Evolutionary conservation across 2,888 invertebrate species (phyloP), one percentile per base, ranked within the genome.

Genomic region (Cyrtodaria siliqua): DNA sequence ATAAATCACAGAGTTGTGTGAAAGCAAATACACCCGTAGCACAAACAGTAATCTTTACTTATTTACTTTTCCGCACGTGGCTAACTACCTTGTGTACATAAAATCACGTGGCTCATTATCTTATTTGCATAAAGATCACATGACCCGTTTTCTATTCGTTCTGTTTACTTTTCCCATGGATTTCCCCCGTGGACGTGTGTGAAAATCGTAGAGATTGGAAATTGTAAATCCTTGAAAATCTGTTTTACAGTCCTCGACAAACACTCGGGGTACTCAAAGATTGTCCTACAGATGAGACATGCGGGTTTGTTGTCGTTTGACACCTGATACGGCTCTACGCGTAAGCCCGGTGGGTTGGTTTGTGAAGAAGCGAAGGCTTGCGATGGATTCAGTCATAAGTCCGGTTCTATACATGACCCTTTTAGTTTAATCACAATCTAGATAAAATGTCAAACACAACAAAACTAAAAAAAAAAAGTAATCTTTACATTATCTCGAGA

Each of bases 151-250:
- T 44, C 55, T 26, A n/a, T 72, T 42, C 49, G 53, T n/a, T 53
- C 53, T 72, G 66, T 72, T 72, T 72, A 64, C 72, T 72, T 72
- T 72, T 72, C 72, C 72, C 72, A 72, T 52, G 72, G 64, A 42
- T 66, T 33, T 49, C 55, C 38, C 52, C 47, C 18, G 53, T 16
- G 55, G 27, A 53, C 72, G 72, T 64, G 72, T 72, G 72, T 72
- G 72, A 72, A 64, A 64, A 66, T 44, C 60, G n/a, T 9, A 24
- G 49, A 53, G 72, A 55, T 53, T 55, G 63, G 60, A 59, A 49
- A 64, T 64, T 64, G 59, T 66, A 66, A 72, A 72, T 53, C 72
- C 64, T 64, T 42, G 33, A 33, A 44, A 64, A 56, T 56, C 66
- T 56, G 56, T 49, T 66, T 66, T 66, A 56, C 38, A 66, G 23